Evolutionary conservation across 2,888 invertebrate genomes (phyloP).

Genomic region (Cordilura impudica): DNA sequence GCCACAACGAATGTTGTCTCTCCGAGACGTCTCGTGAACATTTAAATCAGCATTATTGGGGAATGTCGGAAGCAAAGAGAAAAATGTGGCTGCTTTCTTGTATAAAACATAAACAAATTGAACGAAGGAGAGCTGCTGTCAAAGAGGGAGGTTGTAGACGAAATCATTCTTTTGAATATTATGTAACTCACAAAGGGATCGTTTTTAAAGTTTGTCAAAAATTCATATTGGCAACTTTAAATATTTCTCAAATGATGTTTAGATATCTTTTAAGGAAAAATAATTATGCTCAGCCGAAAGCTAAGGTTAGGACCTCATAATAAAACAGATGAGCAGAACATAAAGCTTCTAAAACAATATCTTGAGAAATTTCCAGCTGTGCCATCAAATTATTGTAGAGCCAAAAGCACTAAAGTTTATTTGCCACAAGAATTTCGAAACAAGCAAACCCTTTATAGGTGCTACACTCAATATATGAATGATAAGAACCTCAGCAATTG

Average conservation of each 20-base stretch:
- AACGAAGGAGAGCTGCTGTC: constrained; percentile 31
- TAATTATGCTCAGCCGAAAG: constrained; percentile 40
- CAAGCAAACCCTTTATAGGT: too few relatives aligned
- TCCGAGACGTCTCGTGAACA: constrained; percentile 35
- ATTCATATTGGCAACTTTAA: constrained; percentile 42
- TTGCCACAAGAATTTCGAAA: too few relatives aligned
- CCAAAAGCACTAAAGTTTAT: constrained; percentile 27
- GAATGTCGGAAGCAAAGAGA: constrained; percentile 35
- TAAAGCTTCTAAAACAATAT: too few relatives aligned
- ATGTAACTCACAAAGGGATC: constrained; percentile 36
- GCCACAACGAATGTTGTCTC: constrained; percentile 34
- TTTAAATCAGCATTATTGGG: constrained; percentile 41
- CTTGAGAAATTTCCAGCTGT: constrained; percentile 33
- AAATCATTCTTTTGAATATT: too few relatives aligned
- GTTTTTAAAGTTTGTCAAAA: constrained; percentile 48
- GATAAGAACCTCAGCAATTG: constrained; percentile 41
- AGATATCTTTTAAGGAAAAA: constrained; percentile 38
- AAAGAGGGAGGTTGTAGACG: constrained; percentile 23
- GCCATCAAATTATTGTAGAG: constrained; percentile 31
- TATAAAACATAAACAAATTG: constrained; percentile 41
- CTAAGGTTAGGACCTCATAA: too few relatives aligned
- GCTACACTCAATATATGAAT: constrained; percentile 41
- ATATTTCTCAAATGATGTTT: too few relatives aligned
- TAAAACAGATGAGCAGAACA: constrained; percentile 26
- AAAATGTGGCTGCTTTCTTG: constrained; percentile 36